Percentiles rank a stretch among this genome's conserved stretches.
Evolutionary conservation across 2,888 invertebrate genomes (phyloP).

Genomic region (Coelinius sp.): DNA sequence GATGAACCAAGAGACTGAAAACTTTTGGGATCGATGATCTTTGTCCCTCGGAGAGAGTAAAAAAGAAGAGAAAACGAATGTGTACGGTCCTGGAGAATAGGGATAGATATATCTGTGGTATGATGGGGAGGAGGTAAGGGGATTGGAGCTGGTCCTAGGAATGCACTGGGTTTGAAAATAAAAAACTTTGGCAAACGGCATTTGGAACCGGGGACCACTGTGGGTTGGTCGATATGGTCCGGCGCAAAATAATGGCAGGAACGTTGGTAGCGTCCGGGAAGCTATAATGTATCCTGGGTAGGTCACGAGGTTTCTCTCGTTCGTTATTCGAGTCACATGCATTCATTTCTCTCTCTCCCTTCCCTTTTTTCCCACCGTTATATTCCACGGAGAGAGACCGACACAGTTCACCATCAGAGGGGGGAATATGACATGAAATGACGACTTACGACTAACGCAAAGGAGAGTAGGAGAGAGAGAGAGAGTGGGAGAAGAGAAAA

Average conservation of each 20-base stretch:
- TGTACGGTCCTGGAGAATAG: slow-evolving; percentile 2
- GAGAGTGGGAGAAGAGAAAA: not conserved
- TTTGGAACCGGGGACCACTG: not conserved
- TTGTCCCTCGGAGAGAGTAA: slow-evolving; percentile 1
- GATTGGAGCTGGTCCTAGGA: not conserved
- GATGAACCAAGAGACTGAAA: slow-evolving; percentile 21
- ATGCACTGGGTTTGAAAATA: slow-evolving; percentile 26
- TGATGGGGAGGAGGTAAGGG: not conserved
- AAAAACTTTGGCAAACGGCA: slow-evolving; percentile 35
- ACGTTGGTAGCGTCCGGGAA: slow-evolving; percentile 39
- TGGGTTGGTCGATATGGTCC: slow-evolving; percentile 34
- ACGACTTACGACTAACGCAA: slow-evolving; percentile 13
- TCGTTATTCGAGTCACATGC: slow-evolving; percentile 64
- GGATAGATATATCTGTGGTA: not conserved
- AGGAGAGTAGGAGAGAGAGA: not conserved
- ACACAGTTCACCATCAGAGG: slow-evolving; percentile 4
- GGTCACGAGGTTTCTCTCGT: slow-evolving; percentile 50
- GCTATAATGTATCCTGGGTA: slow-evolving; percentile 45
- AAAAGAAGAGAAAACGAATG: not conserved
- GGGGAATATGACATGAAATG: slow-evolving; percentile 1
- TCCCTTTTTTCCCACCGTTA: not conserved
- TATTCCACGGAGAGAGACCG: not conserved
- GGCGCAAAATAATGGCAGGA: slow-evolving; percentile 49
- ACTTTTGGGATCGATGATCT: slow-evolving; percentile 28
- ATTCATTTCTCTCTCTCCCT: slow-evolving; percentile 6